A percentile compares a stretch with the other conserved stretches of the same genome.
phyloP scores from a whole-genome alignment of 2,113 vertebrate genomes.

The Oncorhynchus gorbuscha region DNA sequence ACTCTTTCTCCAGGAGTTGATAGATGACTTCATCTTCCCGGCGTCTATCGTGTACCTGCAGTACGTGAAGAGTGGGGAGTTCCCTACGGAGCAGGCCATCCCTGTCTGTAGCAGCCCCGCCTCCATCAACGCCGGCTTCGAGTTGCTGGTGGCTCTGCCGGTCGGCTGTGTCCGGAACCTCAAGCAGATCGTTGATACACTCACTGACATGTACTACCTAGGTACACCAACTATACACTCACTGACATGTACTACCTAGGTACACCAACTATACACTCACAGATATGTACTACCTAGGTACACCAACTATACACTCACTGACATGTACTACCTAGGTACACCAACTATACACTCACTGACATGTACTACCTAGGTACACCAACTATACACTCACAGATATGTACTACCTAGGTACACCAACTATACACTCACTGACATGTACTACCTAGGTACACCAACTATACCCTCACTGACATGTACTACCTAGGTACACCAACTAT shows the following conservation, averaged over 20 bases:
- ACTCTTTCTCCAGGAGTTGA: slow-evolving; percentile 78
- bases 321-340: neutral
- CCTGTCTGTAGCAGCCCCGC: slow-evolving; percentile 87
- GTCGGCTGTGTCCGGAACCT: slow-evolving; percentile 89
- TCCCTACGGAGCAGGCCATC: slow-evolving; percentile 89
- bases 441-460: slow-evolving; percentile 81
- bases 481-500: slow-evolving; percentile 79
- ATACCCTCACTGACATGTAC: slow-evolving; percentile 92
- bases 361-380: too few relatives aligned
- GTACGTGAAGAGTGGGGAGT: slow-evolving; percentile 88
- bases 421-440: slow-evolving; percentile 89
- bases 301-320: too few relatives aligned
- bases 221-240: slow-evolving; percentile 57
- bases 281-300: neutral
- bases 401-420: slow-evolving; percentile 85
- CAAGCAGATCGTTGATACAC: slow-evolving; percentile 87
- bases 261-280: neutral
- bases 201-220: slow-evolving; percentile 93
- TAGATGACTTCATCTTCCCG: slow-evolving; percentile 92
- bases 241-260: neutral
- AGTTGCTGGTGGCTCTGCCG: slow-evolving; percentile 85
- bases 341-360: too few relatives aligned
- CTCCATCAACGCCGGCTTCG: slow-evolving; percentile 89
- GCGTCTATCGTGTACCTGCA: slow-evolving; percentile 90
- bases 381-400: slow-evolving; percentile 85